These are phyloP conservation scores for Alviniconcha strummeri DNA, from an alignment of 2,888 invertebrate genomes.

Conservation along the genomic window DNA sequence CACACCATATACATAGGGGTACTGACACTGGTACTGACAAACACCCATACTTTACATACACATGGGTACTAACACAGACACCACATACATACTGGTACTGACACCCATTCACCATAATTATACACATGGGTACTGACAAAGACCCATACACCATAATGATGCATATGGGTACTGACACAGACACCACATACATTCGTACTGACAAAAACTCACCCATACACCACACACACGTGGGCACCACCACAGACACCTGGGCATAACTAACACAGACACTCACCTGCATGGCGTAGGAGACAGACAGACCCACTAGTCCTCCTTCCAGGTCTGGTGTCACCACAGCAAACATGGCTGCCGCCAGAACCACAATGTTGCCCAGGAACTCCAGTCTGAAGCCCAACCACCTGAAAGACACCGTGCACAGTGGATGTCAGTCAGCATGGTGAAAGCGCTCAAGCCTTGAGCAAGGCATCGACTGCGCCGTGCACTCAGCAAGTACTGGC, in stretches of 20 bases:
- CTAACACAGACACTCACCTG: slow-evolving; percentile 30
- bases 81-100: neutral
- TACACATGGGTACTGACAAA: no score
- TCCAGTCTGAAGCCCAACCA: slow-evolving; percentile 72
- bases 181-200: neutral
- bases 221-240: no score
- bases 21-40: no score
- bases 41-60: no score
- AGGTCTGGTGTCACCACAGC: slow-evolving; percentile 64
- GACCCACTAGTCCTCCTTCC: slow-evolving; percentile 67
- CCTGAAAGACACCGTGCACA: slow-evolving; percentile 44
- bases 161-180: no score
- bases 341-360: slow-evolving; percentile 69
- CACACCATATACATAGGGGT: no score
- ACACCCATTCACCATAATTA: neutral
- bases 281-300: slow-evolving; percentile 62
- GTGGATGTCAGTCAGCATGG: no score
- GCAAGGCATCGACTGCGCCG: no score
- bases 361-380: slow-evolving; percentile 65
- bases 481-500: no score
- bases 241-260: neutral
- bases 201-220: neutral
- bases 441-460: no score
- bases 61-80: neutral
- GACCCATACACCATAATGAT: no score